Evolutionary conservation across 1,140 invertebrate genomes (phyloP).

Genomic region (Brachionus rubens): DNA sequence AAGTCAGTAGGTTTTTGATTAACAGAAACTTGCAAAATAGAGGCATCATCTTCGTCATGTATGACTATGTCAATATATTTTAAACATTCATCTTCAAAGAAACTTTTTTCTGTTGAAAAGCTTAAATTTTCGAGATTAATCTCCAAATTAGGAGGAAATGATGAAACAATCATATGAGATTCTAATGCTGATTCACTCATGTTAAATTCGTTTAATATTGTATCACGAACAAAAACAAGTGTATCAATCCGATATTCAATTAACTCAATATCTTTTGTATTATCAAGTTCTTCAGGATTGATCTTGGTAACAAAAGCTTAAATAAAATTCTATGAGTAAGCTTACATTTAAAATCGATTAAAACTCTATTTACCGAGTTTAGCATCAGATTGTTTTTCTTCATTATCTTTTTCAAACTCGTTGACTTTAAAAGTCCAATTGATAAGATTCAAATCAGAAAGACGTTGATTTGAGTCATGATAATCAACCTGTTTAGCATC

Average conservation of each 20-base stretch:
- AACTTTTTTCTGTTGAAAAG: background rate
- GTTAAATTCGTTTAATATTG: background rate
- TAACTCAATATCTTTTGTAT: background rate
- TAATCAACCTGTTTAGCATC: constrained; percentile 5
- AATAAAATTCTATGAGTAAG: no score
- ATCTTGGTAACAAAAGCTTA: no score
- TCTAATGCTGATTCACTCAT: background rate
- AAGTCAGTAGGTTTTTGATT: background rate
- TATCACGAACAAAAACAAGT: background rate
- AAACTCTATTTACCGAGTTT: constrained; percentile 10
- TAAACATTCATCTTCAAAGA: constrained; percentile 1
- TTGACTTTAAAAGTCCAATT: constrained; percentile 14
- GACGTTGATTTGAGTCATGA: background rate
- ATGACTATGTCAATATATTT: background rate
- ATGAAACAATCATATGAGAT: background rate
- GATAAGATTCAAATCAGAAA: background rate
- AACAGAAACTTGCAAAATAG: background rate
- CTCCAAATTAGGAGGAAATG: background rate
- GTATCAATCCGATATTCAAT: constrained; percentile 18
- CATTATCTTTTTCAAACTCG: background rate
- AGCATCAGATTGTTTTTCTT: background rate
- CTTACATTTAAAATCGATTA: no score
- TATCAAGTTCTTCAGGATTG: background rate
- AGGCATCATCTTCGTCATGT: background rate
- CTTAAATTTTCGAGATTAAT: background rate